These are phyloP conservation scores for Mormyrus iriodes DNA, from an alignment of 2,113 vertebrate genomes.

Conservation along the genomic window DNA sequence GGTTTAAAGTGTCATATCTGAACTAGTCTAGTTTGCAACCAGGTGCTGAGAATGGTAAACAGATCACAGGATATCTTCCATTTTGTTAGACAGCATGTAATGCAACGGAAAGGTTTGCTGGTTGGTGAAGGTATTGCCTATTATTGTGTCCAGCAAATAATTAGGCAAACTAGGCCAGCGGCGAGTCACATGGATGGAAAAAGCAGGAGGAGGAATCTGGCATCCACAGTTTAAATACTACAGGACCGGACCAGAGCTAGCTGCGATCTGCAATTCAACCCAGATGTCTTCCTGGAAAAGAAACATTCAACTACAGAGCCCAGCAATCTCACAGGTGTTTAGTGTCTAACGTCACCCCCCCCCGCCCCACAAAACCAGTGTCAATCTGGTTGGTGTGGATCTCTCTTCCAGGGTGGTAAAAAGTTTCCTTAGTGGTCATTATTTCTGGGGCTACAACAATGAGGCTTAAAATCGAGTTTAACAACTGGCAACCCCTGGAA, in stretches of 20 bases:
- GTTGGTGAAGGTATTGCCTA: neutral
- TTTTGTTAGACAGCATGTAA: neutral
- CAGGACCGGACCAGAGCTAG: neutral
- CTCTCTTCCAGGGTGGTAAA: neutral
- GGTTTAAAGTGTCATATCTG: neutral
- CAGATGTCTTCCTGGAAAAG: constrained; percentile 11
- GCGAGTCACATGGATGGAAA: neutral
- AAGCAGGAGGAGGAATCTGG: neutral
- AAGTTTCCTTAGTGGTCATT: neutral
- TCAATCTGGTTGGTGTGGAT: neutral
- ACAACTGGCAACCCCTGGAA: neutral
- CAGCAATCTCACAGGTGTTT: neutral
- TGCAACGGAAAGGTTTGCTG: neutral
- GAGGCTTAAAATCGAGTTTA: neutral
- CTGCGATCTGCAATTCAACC: neutral
- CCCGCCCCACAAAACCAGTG: neutral
- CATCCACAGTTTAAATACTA: neutral
- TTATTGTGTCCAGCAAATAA: neutral
- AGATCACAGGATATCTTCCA: neutral
- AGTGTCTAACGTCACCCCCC: neutral
- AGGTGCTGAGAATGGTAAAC: neutral
- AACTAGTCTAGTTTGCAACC: neutral
- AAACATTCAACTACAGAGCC: neutral
- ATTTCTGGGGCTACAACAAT: neutral
- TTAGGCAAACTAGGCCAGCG: neutral